Evolutionary conservation across 37 sponge, comb jelly and placozoan species (phyloP).

Genomic region (Chondrosia reniformis): DNA sequence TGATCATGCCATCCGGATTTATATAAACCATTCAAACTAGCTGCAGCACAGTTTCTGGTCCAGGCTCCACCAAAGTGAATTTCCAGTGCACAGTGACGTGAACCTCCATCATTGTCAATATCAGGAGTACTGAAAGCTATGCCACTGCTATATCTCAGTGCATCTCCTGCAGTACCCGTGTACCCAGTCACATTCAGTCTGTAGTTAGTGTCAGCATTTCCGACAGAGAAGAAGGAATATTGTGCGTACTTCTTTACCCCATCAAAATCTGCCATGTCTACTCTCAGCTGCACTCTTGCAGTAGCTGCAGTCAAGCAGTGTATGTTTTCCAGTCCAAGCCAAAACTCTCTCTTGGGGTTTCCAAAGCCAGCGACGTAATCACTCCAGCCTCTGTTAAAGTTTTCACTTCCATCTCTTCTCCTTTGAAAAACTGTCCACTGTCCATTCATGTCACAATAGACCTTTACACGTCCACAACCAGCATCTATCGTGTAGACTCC

Average conservation of each 20-base stretch:
- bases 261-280: conserved; percentile 4
- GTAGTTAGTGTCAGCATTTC: conserved; percentile 15
- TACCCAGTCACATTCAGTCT: conserved; percentile 18
- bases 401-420: conserved; percentile 5
- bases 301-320: conserved; percentile 33
- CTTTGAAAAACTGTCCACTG: conserved; percentile 66
- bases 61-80: conserved; percentile 31
- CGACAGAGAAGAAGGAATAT: conserved; percentile 20
- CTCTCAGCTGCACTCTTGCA: neutral
- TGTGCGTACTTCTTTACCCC: conserved; percentile 16
- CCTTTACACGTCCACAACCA: conserved; percentile 5
- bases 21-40: conserved; percentile 30
- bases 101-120: conserved; percentile 1
- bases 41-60: neutral
- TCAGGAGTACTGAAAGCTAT: conserved; percentile 11
- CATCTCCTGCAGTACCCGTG: conserved; percentile 26
- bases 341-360: conserved; percentile 46
- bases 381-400: conserved; percentile 32
- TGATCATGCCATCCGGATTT: neutral
- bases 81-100: neutral
- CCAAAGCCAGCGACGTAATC: conserved; percentile 59
- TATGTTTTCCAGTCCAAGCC: conserved; percentile 67
- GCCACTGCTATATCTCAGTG: neutral
- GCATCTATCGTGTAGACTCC: conserved; percentile 29
- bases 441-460: conserved; percentile 22